A percentile compares a stretch with the other conserved stretches of the same genome.
These are phyloP conservation scores for Mormyrops boulengeri DNA, from an alignment of 2,797 vertebrate genomes.

Conservation along the genomic window DNA sequence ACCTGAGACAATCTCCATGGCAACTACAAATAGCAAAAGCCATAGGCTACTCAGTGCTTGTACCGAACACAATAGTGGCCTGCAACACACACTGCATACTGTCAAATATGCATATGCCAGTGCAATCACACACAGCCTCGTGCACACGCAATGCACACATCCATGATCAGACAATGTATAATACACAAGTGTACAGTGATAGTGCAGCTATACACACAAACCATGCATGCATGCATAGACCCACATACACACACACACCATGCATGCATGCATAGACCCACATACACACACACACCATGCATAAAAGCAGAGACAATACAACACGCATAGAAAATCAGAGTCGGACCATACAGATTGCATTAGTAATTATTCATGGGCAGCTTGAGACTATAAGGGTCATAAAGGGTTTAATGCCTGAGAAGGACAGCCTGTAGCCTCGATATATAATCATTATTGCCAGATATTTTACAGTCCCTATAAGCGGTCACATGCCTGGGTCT, in stretches of 20 bases:
- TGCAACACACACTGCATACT: conserved; percentile 11
- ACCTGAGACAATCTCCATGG: neutral
- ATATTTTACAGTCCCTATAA: neutral
- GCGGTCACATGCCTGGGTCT: neutral
- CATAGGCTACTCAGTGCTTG: conserved; percentile 1
- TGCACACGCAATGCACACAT: conserved; percentile 20
- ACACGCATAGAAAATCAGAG: neutral
- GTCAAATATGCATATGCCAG: conserved; percentile 16
- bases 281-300: neutral
- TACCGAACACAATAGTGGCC: neutral
- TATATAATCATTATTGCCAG: neutral
- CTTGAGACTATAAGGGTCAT: neutral
- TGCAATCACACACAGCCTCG: neutral
- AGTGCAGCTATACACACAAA: conserved; percentile 24
- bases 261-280: neutral
- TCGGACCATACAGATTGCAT: neutral
- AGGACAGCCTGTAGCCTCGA: neutral
- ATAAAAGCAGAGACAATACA: neutral
- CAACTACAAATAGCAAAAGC: neutral
- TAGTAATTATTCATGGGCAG: neutral
- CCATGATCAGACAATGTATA: conserved; percentile 30
- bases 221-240: neutral
- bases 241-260: conserved; percentile 2
- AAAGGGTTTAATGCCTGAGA: neutral
- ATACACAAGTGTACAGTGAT: neutral